These are phyloP conservation scores for Odontomachus brunneus DNA, from an alignment of 1,140 invertebrate species.

Conservation along the genomic window DNA sequence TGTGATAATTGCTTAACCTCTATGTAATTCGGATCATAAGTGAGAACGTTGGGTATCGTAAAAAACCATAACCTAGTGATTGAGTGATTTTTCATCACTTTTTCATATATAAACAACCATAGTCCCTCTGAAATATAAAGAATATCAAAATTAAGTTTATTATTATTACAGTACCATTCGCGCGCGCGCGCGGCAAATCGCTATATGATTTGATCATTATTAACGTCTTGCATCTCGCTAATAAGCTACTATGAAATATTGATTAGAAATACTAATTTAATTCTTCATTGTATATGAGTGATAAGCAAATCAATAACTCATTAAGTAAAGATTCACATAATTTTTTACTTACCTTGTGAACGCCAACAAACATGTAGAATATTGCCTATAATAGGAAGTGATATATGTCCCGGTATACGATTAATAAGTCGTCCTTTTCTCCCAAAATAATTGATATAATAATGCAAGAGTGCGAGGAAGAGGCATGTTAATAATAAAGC, in stretches of 20 bases:
- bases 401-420: conserved; percentile 70
- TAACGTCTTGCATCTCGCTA: background rate
- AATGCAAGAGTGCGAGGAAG: background rate
- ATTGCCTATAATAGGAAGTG: conserved; percentile 73
- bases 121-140: conserved; percentile 67
- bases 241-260: background rate
- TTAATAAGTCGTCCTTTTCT: conserved; percentile 58
- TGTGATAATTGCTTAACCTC: conserved; percentile 61
- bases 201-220: background rate
- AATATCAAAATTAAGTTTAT: background rate
- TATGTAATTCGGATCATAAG: conserved; percentile 75
- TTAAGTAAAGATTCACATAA: background rate
- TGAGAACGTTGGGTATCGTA: conserved; percentile 38
- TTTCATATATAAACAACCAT: conserved; percentile 46
- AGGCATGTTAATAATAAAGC: background rate
- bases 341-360: conserved; percentile 54
- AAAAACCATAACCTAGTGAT: conserved; percentile 70
- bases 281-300: background rate
- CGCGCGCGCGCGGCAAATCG: no score
- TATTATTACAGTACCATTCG: background rate
- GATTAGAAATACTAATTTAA: background rate
- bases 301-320: background rate
- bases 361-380: conserved; percentile 69
- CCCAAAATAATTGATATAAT: conserved; percentile 44
- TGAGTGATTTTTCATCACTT: conserved; percentile 73